Conservation (phyloP, 2,888 invertebrate genomes). For the Sarcophaga carnaria region DNA sequence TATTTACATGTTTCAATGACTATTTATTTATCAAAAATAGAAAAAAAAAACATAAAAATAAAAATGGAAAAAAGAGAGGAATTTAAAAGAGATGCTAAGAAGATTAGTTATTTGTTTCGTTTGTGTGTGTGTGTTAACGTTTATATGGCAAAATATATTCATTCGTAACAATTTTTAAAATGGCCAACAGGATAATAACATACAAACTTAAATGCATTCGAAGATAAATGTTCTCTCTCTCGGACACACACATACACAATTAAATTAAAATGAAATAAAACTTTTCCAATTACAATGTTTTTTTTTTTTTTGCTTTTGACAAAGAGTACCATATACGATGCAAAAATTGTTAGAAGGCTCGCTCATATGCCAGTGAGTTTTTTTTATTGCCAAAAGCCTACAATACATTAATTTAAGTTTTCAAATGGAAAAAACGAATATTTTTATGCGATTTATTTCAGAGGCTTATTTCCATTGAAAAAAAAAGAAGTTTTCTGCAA, state of each 20-base stretch:
- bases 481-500: no score
- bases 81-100: conserved; percentile 6
- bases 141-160: neutral
- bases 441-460: no score
- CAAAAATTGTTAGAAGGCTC: no score
- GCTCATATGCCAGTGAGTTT: no score
- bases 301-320: neutral
- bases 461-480: no score
- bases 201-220: neutral
- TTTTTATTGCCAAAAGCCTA: no score
- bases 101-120: conserved; percentile 21
- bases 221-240: neutral
- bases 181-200: neutral
- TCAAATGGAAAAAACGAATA: no score
- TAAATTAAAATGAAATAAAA: conserved; percentile 14
- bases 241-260: neutral
- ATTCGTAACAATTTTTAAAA: neutral
- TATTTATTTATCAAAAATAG: conserved; percentile 33
- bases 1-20: conserved; percentile 32
- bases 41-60: neutral
- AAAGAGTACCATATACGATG: neutral
- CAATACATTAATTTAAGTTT: no score
- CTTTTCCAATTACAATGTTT: conserved; percentile 32
- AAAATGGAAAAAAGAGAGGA: neutral
- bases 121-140: neutral